Evolutionary conservation across 1,140 invertebrate genomes (phyloP).

Genomic region (Leguminivora glycinivorella): DNA sequence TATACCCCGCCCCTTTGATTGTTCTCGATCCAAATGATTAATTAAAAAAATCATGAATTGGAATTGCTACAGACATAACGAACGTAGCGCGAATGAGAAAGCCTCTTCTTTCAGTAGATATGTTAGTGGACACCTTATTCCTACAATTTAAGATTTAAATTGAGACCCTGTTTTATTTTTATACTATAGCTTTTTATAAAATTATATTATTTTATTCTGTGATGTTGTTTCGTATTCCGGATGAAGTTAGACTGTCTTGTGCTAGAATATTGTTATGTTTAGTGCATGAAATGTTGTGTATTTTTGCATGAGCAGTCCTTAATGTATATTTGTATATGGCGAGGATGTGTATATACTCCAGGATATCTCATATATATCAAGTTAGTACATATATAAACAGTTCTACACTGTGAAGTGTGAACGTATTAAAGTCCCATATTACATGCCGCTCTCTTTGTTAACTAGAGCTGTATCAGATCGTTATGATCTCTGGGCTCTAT

Average conservation of each 20-base stretch:
- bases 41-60: not conserved
- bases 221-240: slow-evolving; percentile 25
- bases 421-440: no score
- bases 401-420: not conserved
- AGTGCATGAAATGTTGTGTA: slow-evolving; percentile 49
- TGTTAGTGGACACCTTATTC: not conserved
- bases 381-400: not conserved
- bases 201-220: slow-evolving; percentile 1
- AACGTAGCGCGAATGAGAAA: not conserved
- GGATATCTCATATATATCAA: not conserved
- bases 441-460: no score
- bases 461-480: no score
- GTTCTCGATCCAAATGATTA: not conserved
- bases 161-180: not conserved
- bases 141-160: not conserved
- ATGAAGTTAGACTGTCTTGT: slow-evolving; percentile 36
- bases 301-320: slow-evolving; percentile 53
- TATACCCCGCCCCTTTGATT: not conserved
- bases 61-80: not conserved
- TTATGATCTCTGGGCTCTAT: no score
- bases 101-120: slow-evolving; percentile 27
- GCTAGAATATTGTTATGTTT: slow-evolving; percentile 38
- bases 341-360: not conserved
- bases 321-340: not conserved
- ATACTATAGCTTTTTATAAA: slow-evolving; percentile 25